Evolutionary conservation across 1,140 invertebrate genomes (phyloP).

Genomic region (Drosophila dunni): DNA sequence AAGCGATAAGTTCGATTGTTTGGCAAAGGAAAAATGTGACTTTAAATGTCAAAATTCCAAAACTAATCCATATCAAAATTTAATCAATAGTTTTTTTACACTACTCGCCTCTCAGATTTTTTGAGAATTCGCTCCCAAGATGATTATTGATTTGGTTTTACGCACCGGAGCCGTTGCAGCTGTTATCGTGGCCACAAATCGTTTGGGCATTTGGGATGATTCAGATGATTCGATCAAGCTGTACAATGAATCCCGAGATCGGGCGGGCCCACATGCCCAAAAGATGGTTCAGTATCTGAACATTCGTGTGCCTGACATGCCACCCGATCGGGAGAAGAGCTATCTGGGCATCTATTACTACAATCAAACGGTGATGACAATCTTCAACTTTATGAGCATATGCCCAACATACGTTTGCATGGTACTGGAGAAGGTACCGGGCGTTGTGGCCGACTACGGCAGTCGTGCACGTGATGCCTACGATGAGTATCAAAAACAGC

Average conservation of each 20-base stretch:
- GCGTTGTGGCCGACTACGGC: not conserved
- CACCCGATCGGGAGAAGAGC: slow-evolving; percentile 48
- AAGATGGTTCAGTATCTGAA: slow-evolving; percentile 38
- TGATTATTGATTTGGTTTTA: slow-evolving; percentile 55
- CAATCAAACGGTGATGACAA: slow-evolving; percentile 48
- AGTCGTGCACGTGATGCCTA: not conserved
- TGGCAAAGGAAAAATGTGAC: not conserved
- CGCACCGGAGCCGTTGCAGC: slow-evolving; percentile 55
- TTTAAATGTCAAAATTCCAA: slow-evolving; percentile 5
- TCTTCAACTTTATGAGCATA: slow-evolving; percentile 40
- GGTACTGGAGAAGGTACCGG: slow-evolving; percentile 27
- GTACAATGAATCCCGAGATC: slow-evolving; percentile 18
- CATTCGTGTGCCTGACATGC: slow-evolving; percentile 48
- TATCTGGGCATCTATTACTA: slow-evolving; percentile 60
- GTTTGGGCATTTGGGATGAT: slow-evolving; percentile 56
- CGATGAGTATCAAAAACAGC: slow-evolving; percentile 9
- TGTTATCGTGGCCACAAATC: slow-evolving; percentile 47
- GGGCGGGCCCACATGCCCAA: slow-evolving; percentile 34
- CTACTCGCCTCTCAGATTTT: not conserved
- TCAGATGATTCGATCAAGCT: slow-evolving; percentile 41
- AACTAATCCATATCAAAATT: not conserved
- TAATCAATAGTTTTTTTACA: not conserved
- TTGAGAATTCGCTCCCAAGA: slow-evolving; percentile 5
- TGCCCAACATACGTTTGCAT: slow-evolving; percentile 32
- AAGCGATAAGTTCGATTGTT: slow-evolving; percentile 29